Percentiles rank a stretch among this genome's conserved stretches.
Conservation (phyloP, 2,113 vertebrate species). For the Taxidea taxus region DNA sequence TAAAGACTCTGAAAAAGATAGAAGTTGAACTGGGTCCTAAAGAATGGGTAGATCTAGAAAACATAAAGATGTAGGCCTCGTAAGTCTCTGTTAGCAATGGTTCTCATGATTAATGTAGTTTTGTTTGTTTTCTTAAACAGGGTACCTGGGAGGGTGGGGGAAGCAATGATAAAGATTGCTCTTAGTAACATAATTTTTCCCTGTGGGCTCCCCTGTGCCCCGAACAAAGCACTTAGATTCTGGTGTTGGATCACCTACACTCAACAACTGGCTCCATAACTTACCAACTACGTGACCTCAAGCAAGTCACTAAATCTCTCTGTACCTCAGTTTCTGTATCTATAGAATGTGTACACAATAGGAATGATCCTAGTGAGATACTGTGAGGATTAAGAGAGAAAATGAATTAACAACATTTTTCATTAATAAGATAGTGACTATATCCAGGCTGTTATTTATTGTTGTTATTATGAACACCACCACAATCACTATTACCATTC, state of each 20-base stretch:
- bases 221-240: not conserved
- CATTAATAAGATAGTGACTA: not conserved
- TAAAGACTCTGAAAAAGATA: not conserved
- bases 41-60: not conserved
- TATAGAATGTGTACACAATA: not conserved
- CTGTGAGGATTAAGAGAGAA: not conserved
- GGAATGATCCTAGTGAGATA: not conserved
- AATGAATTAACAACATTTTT: slow-evolving; percentile 5
- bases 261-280: not conserved
- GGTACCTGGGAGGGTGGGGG: not conserved
- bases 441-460: not conserved
- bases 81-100: not conserved
- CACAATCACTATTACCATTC: not conserved
- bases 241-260: not conserved
- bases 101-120: not conserved
- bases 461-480: not conserved
- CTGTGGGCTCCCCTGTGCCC: not conserved
- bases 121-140: not conserved
- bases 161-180: not conserved
- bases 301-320: not conserved
- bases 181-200: not conserved
- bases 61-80: not conserved
- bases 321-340: not conserved
- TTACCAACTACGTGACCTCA: not conserved
- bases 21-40: not conserved